Evolutionary conservation across 2,888 invertebrate genomes (phyloP).

Genomic region (Cheilosia vernalis): DNA sequence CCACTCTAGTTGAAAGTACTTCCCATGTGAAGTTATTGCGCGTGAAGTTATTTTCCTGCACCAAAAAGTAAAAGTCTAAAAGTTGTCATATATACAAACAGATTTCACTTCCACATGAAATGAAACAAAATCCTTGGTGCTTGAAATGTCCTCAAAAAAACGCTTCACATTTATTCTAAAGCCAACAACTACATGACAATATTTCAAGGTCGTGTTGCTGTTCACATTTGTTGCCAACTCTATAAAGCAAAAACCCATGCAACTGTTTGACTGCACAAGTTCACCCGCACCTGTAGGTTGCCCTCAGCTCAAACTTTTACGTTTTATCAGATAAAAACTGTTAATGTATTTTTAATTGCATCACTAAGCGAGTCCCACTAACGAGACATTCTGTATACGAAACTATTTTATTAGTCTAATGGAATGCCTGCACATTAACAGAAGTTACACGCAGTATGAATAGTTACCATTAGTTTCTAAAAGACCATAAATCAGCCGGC

Average conservation of each 20-base stretch:
- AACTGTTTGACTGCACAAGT: not conserved
- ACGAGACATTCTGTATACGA: not conserved
- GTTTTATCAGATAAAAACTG: slow-evolving; percentile 4
- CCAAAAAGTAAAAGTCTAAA: too few relatives aligned
- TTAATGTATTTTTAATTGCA: slow-evolving; percentile 41
- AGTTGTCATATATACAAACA: too few relatives aligned
- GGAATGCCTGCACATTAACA: slow-evolving; percentile 8
- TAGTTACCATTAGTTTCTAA: slow-evolving; percentile 5
- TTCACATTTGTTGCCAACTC: slow-evolving; percentile 15
- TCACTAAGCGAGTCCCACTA: not conserved
- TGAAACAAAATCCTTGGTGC: too few relatives aligned
- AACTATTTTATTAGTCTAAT: not conserved
- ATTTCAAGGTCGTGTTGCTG: not conserved
- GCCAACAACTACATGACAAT: not conserved
- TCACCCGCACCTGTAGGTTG: not conserved
- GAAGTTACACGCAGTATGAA: not conserved
- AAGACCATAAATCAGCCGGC: slow-evolving; percentile 18
- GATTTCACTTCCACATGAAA: too few relatives aligned
- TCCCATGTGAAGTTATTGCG: too few relatives aligned
- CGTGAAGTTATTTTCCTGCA: too few relatives aligned
- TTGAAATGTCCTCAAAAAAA: not conserved
- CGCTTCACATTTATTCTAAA: not conserved
- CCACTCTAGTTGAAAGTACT: too few relatives aligned
- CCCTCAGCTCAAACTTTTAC: not conserved
- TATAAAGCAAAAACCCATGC: not conserved